Conservation (phyloP, 2,797 vertebrate species). For the Falco columbarius region DNA sequence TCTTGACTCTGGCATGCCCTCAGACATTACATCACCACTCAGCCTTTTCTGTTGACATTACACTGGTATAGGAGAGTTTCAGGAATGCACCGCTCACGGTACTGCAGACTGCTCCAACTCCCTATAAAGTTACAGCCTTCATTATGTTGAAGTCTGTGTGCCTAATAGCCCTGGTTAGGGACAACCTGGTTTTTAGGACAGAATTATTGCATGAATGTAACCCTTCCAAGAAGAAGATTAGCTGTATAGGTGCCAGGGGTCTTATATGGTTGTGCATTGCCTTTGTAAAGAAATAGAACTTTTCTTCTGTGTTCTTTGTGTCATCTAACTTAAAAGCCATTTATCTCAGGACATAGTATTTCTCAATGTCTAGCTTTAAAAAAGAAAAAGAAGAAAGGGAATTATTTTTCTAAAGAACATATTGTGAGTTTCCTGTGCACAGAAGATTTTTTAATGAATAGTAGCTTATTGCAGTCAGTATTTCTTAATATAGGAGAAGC, state of each 20-base stretch:
- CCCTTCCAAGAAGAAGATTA: not conserved
- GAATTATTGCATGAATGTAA: not conserved
- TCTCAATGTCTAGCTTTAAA: not conserved
- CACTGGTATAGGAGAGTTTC: slow-evolving; percentile 71
- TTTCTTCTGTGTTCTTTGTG: not conserved
- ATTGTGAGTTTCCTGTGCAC: not conserved
- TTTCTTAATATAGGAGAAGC: not conserved
- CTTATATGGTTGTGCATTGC: not conserved
- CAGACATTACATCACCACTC: slow-evolving; percentile 85
- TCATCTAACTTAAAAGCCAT: not conserved
- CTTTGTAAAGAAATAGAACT: not conserved
- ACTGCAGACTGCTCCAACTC: slow-evolving; percentile 21
- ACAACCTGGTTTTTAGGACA: not conserved
- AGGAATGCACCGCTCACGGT: slow-evolving; percentile 58
- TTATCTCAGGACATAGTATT: not conserved
- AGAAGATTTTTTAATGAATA: not conserved
- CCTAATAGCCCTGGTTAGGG: not conserved
- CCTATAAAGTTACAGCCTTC: slow-evolving; percentile 62
- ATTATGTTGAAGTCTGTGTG: not conserved
- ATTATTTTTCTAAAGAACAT: not conserved
- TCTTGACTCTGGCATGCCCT: slow-evolving; percentile 74
- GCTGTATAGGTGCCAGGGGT: not conserved
- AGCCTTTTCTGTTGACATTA: slow-evolving; percentile 82
- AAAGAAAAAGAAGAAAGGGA: not conserved
- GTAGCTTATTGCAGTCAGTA: not conserved